These are phyloP conservation scores for Lepilemur septentrionalis DNA, from an alignment of 2,797 vertebrate species.

Conservation along the genomic window DNA sequence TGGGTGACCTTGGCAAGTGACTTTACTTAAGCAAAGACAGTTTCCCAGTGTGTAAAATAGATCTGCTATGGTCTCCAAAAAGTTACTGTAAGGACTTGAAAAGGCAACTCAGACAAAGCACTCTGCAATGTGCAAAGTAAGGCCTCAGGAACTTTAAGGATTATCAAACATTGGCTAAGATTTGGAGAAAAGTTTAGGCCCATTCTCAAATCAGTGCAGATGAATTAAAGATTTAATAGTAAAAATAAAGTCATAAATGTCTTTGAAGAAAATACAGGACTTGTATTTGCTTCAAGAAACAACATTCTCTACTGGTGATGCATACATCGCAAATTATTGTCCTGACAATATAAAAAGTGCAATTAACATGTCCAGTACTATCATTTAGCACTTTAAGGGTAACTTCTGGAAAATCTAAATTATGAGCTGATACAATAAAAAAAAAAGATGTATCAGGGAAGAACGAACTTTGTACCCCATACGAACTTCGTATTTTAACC, in stretches of 20 bases:
- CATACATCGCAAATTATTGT: background rate
- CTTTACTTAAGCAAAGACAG: background rate
- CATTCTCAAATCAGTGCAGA: background rate
- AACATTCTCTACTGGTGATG: background rate
- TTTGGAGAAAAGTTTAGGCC: slow-evolving; percentile 25
- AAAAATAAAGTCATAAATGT: background rate
- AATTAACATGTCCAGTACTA: background rate
- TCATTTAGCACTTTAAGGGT: background rate
- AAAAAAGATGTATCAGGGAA: background rate
- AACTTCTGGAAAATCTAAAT: slow-evolving; percentile 2
- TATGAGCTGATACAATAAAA: background rate
- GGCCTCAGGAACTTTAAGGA: background rate
- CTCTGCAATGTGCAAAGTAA: background rate
- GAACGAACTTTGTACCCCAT: background rate
- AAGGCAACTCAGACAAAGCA: background rate
- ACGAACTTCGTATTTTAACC: background rate
- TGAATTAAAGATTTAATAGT: background rate
- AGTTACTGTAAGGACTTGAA: background rate
- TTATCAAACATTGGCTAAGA: background rate
- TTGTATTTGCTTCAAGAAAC: background rate
- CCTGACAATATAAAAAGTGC: background rate
- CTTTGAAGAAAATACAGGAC: background rate
- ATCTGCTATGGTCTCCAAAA: background rate
- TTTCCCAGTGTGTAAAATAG: background rate
- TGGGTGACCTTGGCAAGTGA: background rate